Evolutionary conservation across 2,797 vertebrate species (phyloP).

Genomic region (Alauda arvensis): DNA sequence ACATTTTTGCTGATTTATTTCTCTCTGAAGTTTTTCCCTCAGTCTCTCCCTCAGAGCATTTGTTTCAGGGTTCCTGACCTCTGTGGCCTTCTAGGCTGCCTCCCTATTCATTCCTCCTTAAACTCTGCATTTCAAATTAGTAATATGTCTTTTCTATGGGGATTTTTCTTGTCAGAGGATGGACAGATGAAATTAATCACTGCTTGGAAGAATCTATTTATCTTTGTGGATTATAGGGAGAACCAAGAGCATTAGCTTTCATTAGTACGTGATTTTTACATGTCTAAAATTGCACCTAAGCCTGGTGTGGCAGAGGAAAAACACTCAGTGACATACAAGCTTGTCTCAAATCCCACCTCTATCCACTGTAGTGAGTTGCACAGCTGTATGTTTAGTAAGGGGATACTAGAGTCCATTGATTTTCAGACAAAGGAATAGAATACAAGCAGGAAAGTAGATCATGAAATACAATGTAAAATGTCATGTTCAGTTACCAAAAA

Average conservation of each 20-base stretch:
- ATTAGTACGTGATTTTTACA: not conserved
- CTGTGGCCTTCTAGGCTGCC: not conserved
- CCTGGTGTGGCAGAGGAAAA: not conserved
- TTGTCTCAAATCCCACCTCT: not conserved
- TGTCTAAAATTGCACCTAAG: not conserved
- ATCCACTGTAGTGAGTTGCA: not conserved
- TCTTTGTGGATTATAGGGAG: not conserved
- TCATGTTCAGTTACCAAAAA: not conserved
- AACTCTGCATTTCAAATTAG: not conserved
- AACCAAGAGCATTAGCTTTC: fast-evolving
- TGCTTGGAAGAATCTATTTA: not conserved
- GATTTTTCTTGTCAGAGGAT: not conserved
- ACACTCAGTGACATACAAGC: not conserved
- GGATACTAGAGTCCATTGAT: not conserved
- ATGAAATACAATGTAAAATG: not conserved
- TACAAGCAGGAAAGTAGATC: not conserved
- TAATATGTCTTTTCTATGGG: not conserved
- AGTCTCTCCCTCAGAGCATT: not conserved
- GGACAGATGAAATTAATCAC: not conserved
- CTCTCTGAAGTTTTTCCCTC: not conserved
- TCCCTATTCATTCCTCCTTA: not conserved
- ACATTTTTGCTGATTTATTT: not conserved
- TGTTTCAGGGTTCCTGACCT: not conserved
- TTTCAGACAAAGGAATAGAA: not conserved
- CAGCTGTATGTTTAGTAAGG: not conserved